These are phyloP conservation scores for Steinernema khuongi DNA, from an alignment of 1,140 invertebrate species.

Conservation along the genomic window DNA sequence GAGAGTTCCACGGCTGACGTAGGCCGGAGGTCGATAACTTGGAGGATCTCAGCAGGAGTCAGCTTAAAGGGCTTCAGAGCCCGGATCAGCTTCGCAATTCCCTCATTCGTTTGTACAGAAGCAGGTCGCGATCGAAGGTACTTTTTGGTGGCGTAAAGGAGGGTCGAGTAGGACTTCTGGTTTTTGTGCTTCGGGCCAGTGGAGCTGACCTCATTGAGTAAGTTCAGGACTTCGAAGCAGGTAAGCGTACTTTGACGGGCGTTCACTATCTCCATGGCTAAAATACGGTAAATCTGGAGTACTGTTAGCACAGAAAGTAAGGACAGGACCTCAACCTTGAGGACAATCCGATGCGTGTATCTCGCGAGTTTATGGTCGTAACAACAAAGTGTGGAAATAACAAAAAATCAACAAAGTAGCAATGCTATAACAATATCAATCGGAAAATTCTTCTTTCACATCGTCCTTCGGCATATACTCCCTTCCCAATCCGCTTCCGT, in stretches of 20 bases:
- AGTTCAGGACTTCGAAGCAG: not conserved
- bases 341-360: not conserved
- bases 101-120: not conserved
- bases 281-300: not conserved
- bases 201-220: not conserved
- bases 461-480: too few species aligned
- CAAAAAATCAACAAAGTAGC: constrained; percentile 3
- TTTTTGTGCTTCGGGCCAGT: not conserved
- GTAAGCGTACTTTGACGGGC: not conserved
- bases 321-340: not conserved
- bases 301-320: too few species aligned
- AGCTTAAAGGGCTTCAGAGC: not conserved
- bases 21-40: not conserved
- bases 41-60: not conserved
- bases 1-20: not conserved
- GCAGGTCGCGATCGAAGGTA: not conserved
- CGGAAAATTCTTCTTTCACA: not conserved
- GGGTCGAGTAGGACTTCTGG: not conserved
- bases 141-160: not conserved
- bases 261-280: not conserved
- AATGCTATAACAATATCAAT: not conserved
- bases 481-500: not conserved
- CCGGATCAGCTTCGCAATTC: not conserved
- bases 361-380: not conserved
- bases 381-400: not conserved